These are phyloP conservation scores for Chironomus striatipennis DNA, from an alignment of 1,140 invertebrate species.

Conservation along the genomic window DNA sequence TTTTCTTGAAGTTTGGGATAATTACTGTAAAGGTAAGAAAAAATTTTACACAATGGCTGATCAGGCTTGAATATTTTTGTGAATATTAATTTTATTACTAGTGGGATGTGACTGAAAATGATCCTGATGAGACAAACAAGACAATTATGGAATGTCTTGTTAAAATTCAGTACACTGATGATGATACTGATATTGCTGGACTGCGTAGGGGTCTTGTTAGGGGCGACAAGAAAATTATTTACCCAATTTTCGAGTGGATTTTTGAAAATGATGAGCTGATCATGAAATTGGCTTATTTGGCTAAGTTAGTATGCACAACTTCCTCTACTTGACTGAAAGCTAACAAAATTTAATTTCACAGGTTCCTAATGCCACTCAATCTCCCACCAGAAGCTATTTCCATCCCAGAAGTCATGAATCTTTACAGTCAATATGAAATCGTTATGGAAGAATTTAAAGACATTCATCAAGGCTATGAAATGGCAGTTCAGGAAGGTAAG, in stretches of 20 bases:
- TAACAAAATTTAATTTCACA: no score
- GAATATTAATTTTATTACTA: conserved; percentile 28
- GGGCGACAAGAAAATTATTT: conserved; percentile 64
- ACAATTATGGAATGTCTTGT: conserved; percentile 26
- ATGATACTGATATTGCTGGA: conserved; percentile 35
- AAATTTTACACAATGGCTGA: background rate
- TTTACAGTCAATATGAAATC: conserved; percentile 65
- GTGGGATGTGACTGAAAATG: conserved; percentile 42
- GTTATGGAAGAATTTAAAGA: conserved; percentile 77
- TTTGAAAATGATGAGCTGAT: conserved; percentile 60
- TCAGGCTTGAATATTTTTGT: background rate
- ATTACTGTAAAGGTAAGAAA: background rate
- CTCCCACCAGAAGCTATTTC: conserved; percentile 69
- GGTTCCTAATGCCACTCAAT: conserved; percentile 51
- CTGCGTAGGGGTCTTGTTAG: conserved; percentile 64
- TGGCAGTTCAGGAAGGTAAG: conserved; percentile 49
- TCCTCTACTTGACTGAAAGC: no score
- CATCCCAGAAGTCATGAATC: conserved; percentile 63
- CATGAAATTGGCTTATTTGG: conserved; percentile 73
- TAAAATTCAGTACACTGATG: conserved; percentile 27
- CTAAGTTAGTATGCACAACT: conserved; percentile 37
- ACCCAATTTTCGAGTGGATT: conserved; percentile 73
- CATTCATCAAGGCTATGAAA: conserved; percentile 62
- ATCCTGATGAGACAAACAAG: conserved; percentile 36
- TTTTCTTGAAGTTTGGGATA: conserved; percentile 37